These are phyloP conservation scores for Neotragus pygmaeus DNA, from an alignment of 2,113 vertebrate species.

Conservation along the genomic window DNA sequence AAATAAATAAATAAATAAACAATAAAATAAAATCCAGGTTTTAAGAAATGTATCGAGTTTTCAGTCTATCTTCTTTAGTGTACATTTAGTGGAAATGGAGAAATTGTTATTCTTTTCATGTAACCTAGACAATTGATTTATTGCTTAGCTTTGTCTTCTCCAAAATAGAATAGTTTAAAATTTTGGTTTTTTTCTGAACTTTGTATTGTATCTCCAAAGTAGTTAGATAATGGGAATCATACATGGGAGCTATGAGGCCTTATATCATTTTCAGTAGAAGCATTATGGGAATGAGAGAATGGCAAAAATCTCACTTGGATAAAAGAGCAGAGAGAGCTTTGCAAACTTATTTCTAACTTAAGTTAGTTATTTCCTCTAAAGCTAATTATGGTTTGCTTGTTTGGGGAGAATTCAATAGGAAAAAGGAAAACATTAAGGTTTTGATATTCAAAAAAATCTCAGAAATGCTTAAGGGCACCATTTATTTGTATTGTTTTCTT, in stretches of 20 bases:
- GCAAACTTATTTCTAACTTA: neutral
- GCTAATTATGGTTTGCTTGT: neutral
- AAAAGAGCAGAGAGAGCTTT: neutral
- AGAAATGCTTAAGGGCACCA: neutral
- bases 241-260: neutral
- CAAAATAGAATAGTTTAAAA: neutral
- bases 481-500: neutral
- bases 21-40: neutral
- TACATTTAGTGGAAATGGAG: neutral
- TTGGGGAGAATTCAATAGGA: neutral
- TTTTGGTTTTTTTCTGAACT: neutral
- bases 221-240: neutral
- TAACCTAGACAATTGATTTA: neutral
- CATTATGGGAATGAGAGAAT: neutral
- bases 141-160: neutral
- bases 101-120: neutral
- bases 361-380: neutral
- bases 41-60: neutral
- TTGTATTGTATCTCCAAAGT: neutral
- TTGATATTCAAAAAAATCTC: neutral
- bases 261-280: neutral
- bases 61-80: neutral
- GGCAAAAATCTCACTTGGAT: neutral
- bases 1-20: too few species aligned
- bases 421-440: slow-evolving; percentile 3